Conservation (phyloP, 1,140 invertebrate species). For the Colletes gigas region DNA sequence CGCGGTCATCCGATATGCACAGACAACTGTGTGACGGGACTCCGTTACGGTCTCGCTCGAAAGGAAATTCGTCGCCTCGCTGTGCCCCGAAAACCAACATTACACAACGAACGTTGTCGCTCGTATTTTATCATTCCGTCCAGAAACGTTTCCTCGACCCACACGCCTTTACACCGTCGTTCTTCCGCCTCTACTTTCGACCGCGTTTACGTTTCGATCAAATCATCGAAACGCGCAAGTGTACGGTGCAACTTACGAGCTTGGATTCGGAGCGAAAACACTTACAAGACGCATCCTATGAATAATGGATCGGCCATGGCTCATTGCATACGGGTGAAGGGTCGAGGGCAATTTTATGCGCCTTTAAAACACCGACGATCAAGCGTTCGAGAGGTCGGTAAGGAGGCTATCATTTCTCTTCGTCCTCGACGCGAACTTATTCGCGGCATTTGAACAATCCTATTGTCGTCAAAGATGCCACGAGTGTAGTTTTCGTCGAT, state of each 20-base stretch:
- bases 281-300: constrained; percentile 73
- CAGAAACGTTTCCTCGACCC: background rate
- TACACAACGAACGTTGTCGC: no score
- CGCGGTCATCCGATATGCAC: constrained; percentile 73
- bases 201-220: background rate
- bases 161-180: background rate
- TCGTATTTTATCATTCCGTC: no score
- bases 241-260: constrained; percentile 66
- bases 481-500: no score
- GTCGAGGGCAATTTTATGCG: no score
- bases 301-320: constrained; percentile 76
- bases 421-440: no score
- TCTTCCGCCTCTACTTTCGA: background rate
- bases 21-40: constrained; percentile 79
- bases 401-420: no score
- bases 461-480: no score
- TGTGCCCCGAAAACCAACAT: background rate
- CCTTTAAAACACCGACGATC: no score
- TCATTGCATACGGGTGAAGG: constrained; percentile 22
- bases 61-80: constrained; percentile 35
- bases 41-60: constrained; percentile 67
- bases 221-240: background rate
- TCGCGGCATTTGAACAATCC: no score
- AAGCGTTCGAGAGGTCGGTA: no score
- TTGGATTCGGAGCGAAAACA: constrained; percentile 74